These are phyloP conservation scores for Dendroctonus valens DNA, from an alignment of 1,140 invertebrate genomes.

Conservation along the genomic window DNA sequence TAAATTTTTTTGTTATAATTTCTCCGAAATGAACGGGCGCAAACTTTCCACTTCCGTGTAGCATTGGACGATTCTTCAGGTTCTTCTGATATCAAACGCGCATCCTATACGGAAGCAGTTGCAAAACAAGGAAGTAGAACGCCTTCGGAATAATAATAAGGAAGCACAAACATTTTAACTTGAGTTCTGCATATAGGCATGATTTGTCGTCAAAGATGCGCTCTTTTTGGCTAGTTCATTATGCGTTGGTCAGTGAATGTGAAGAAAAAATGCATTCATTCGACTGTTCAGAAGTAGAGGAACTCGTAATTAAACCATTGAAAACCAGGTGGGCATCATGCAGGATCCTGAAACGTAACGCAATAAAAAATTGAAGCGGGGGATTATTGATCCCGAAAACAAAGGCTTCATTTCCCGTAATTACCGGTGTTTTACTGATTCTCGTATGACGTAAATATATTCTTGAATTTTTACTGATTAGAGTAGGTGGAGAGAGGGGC, in stretches of 20 bases:
- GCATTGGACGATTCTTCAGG: background rate
- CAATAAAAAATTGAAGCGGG: background rate
- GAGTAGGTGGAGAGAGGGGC: conserved; percentile 22
- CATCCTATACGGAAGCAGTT: too few species aligned
- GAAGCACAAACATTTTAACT: background rate
- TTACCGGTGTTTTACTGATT: conserved; percentile 19
- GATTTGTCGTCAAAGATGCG: background rate
- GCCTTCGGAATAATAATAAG: background rate
- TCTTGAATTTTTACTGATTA: conserved; percentile 36
- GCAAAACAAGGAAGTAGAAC: too few species aligned
- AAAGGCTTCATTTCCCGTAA: conserved; percentile 4
- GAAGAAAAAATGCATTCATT: background rate
- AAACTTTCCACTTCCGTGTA: background rate
- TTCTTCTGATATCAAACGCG: background rate
- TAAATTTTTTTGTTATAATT: background rate
- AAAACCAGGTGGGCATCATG: too few species aligned
- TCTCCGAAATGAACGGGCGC: background rate
- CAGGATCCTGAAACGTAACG: too few species aligned
- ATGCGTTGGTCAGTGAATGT: background rate
- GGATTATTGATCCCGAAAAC: background rate
- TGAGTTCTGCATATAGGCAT: too few species aligned
- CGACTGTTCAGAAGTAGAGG: background rate
- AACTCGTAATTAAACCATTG: background rate
- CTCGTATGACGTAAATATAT: conserved; percentile 30
- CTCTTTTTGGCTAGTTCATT: background rate